phyloP scores from a whole-genome alignment of 2,797 vertebrate genomes.

The Notoglanidium macrostoma region DNA sequence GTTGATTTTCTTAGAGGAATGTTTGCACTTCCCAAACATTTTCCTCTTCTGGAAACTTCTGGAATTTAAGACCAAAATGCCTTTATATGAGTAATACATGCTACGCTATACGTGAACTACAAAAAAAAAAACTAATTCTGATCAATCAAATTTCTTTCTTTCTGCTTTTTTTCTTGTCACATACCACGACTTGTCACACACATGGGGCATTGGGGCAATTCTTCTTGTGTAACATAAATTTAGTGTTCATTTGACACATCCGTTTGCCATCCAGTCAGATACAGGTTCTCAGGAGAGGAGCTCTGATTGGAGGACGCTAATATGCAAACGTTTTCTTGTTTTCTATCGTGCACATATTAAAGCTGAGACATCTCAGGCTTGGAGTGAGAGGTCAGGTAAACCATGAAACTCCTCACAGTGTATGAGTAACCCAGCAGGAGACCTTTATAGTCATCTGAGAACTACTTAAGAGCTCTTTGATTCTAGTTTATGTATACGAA shows the following conservation, averaged over 20 bases:
- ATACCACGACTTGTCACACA: neutral
- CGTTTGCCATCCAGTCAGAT: neutral
- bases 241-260: neutral
- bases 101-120: neutral
- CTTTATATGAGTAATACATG: neutral
- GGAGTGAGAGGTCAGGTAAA: neutral
- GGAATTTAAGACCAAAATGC: neutral
- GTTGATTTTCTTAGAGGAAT: neutral
- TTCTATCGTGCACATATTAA: neutral
- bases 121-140: neutral
- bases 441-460: neutral
- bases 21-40: conserved; percentile 1
- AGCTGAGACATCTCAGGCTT: neutral
- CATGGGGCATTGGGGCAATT: neutral
- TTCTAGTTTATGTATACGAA: neutral
- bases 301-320: neutral
- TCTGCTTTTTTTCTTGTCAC: conserved; percentile 14
- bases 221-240: conserved; percentile 7
- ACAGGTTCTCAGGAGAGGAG: neutral
- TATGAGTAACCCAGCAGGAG: conserved; percentile 13
- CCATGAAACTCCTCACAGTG: neutral
- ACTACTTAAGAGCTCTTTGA: neutral
- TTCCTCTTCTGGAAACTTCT: neutral
- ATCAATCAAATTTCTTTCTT: conserved; percentile 1
- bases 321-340: neutral